Conservation (phyloP, 2,888 invertebrate species). For the Cephalotes varians region DNA sequence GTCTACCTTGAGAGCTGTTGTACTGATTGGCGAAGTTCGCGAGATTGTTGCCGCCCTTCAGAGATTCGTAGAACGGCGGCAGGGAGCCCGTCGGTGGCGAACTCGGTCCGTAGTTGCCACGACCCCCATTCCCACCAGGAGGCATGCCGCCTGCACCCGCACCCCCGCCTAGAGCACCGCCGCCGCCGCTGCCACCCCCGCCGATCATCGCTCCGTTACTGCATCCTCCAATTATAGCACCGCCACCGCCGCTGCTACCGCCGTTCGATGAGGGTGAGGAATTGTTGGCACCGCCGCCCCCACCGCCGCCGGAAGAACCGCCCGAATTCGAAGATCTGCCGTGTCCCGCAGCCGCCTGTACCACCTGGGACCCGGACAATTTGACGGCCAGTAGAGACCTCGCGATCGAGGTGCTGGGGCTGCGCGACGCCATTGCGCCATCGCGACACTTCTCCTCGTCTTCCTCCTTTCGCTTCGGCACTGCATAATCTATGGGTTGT, state of each 20-base stretch:
- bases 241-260: constrained; percentile 87
- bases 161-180: constrained; percentile 87
- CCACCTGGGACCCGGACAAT: constrained; percentile 81
- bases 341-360: constrained; percentile 89
- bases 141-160: constrained; percentile 92
- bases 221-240: constrained; percentile 88
- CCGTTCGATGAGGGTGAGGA: constrained; percentile 73
- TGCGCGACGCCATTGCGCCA: constrained; percentile 83
- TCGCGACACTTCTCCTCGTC: constrained; percentile 88
- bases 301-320: constrained; percentile 77
- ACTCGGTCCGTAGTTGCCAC: constrained; percentile 95
- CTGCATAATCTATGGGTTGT: constrained; percentile 95
- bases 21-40: constrained; percentile 89
- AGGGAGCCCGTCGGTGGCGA: constrained; percentile 95
- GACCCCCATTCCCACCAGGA: constrained; percentile 91
- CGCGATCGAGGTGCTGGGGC: constrained; percentile 83
- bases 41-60: constrained; percentile 92
- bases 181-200: constrained; percentile 87
- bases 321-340: constrained; percentile 89
- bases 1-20: constrained; percentile 86
- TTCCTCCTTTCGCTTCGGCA: constrained; percentile 92
- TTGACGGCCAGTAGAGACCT: constrained; percentile 83
- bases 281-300: constrained; percentile 59
- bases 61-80: constrained; percentile 95
- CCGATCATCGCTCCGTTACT: constrained; percentile 87